Evolutionary conservation across 2,113 vertebrate species (phyloP), one percentile per base, ranked within the genome.

Genomic region (Sprattus sprattus): DNA sequence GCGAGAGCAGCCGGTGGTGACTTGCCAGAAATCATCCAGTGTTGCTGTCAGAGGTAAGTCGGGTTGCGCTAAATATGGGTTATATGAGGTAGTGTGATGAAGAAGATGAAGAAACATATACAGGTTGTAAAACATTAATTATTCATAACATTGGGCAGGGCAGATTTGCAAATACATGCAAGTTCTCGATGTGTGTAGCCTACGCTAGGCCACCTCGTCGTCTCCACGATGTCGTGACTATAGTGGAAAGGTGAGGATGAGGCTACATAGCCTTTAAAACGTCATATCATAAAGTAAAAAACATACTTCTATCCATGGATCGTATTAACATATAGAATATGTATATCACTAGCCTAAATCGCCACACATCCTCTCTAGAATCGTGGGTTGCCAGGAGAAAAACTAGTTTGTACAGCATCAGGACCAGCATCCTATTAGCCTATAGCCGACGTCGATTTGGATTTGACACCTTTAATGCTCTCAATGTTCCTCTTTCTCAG

Each of bases 41-140:
- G 86, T 91, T 81, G 87, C 85, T 87, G 89, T 93, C 91, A 88
- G 87, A 88, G 95, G 95, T 95, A 91, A 95, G 95, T 95, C 91
- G 82, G 87, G 91, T 87, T 89, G 92, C 87, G 86, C 89, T 88
- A 87, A 85, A 89, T 91, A 91, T 49, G 82, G 46, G 78, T 81
- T 39, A 91, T 89, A 91, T 90, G 83, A 32, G 25, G 32, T 78
- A 78, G 4, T 78, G 71, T 15, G 71, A 39, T 39, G 71, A 32
- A 11, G 71, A 16, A 15, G 71, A 32, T 16, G 28, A 39, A 11
- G 71, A 32, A 75, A 39, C 71, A 39, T 39, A n/a, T 78, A 32
- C 71, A 78, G 71, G 28, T 78, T 16, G 71, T 5, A 39, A 78
- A 78, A 78, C 28, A 39, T 16, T 78, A 4, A 39, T 78, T 39